Conservation (phyloP, 2,888 invertebrate genomes). For the Heteromyza rotundicornis region DNA sequence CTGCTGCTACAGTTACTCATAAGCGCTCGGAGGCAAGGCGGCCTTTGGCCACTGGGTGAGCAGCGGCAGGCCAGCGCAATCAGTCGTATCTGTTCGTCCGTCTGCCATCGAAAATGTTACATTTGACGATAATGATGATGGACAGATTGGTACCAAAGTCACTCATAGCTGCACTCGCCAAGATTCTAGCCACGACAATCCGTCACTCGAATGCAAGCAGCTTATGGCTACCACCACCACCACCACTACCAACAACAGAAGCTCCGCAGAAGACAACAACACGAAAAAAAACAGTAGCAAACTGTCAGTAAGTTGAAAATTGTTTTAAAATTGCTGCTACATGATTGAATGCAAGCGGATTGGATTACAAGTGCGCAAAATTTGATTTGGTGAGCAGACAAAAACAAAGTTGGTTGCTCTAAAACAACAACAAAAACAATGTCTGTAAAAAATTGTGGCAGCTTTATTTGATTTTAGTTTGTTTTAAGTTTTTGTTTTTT, state of each 20-base stretch:
- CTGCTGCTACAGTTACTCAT: slow-evolving; percentile 26
- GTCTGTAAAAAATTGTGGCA: slow-evolving; percentile 24
- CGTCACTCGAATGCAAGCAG: slow-evolving; percentile 18
- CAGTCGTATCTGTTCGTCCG: slow-evolving; percentile 20
- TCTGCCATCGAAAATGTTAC: slow-evolving; percentile 45
- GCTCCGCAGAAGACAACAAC: slow-evolving; percentile 46
- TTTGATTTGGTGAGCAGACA: slow-evolving; percentile 13
- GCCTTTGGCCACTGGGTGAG: slow-evolving; percentile 4
- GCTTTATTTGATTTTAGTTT: no score
- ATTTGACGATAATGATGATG: slow-evolving; percentile 60
- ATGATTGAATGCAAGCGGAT: slow-evolving; percentile 59
- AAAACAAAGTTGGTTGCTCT: slow-evolving; percentile 1
- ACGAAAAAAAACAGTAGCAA: slow-evolving; percentile 38
- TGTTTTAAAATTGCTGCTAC: slow-evolving; percentile 61
- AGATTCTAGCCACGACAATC: slow-evolving; percentile 26
- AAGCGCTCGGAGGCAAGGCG: slow-evolving; percentile 13
- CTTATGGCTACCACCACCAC: slow-evolving; percentile 20
- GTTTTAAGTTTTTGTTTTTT: no score
- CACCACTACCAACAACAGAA: slow-evolving; percentile 25
- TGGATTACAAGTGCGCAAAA: slow-evolving; percentile 53
- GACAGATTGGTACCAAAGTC: slow-evolving; percentile 61
- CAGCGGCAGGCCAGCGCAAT: not conserved
- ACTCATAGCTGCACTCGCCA: slow-evolving; percentile 35
- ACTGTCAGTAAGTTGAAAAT: slow-evolving; percentile 61
- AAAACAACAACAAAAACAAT: not conserved